phyloP scores from a whole-genome alignment of 2,797 vertebrate species.

The Allobates femoralis region DNA sequence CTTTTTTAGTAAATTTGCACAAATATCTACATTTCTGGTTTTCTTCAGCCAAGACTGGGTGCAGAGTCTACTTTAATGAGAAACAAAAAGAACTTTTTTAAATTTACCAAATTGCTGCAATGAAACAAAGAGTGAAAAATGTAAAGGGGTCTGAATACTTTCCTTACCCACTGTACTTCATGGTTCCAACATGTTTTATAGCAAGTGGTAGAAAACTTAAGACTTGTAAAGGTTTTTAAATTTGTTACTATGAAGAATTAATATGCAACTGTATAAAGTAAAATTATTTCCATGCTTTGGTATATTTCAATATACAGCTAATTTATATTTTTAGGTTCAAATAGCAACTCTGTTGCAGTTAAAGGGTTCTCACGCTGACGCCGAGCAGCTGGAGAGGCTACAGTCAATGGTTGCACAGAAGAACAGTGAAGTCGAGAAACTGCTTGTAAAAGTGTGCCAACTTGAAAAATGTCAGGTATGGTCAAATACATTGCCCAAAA shows the following conservation, averaged over 20 bases:
- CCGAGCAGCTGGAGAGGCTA: conserved; percentile 91
- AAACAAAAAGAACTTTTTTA: too few species aligned
- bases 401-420: conserved; percentile 91
- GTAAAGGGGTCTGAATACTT: too few species aligned
- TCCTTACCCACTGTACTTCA: too few species aligned
- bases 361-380: conserved; percentile 87
- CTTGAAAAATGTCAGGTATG: conserved; percentile 89
- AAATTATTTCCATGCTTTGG: background rate
- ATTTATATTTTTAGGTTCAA: conserved; percentile 81
- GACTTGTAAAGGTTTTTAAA: background rate
- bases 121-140: too few species aligned
- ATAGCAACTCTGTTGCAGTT: conserved; percentile 91
- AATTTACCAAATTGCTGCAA: too few species aligned
- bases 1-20: too few species aligned
- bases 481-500: background rate
- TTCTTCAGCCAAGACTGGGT: too few species aligned
- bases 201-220: background rate
- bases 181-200: too few species aligned
- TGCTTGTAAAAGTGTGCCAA: conserved; percentile 86
- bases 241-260: background rate
- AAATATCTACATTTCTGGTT: too few species aligned
- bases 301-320: too few species aligned
- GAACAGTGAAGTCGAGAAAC: conserved; percentile 89
- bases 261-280: too few species aligned
- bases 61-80: too few species aligned